Base-by-base conservation (phyloP, 2,113 vertebrate species). In the Dryoscopus gambensis region DNA sequence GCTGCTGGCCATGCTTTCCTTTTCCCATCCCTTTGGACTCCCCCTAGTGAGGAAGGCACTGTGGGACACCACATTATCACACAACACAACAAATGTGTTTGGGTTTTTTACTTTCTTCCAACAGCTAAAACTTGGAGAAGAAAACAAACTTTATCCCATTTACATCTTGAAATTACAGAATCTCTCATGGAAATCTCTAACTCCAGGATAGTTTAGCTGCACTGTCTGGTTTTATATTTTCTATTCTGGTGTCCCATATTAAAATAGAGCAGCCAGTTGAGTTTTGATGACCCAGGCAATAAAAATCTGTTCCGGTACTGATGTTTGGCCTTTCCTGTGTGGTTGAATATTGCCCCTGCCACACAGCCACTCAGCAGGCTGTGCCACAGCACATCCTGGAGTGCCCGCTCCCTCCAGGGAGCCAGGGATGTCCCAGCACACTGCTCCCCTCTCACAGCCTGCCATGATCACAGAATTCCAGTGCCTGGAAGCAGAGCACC, bases 91-190 rank as follows among this genome's bases (percentile, higher is more conserved):
- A 55, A 27, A 40, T 70, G 1, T 71, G 53, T 55, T 68, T 44
- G 52, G 75, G 57, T 27, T 56, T 92, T 89, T 87, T 53, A 47
- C 55, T 86, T 95, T 96, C 57, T 93, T 90, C 50, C 78, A 68
- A 65, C 92, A 98, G 97, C 92, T 98, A 59, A 98, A 98, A 93
- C 95, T 98, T 74, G 97, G 96, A 85, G 97, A 98, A 97, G 98
- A 98, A 94, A 97, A 98, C 63, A 98, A 98, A 83, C 94, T 97
- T 74, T 67, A 44, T 35, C 35, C 15, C 27, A 23, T 53, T 84
- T 75, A 28, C 39, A 23, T 86, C 31, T 68, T 47, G 71, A 57
- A 76, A 73, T 25, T 15, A 39, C 31, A 42, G 76, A 71, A 22
- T 42, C 1, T 62, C 60, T 74, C 10, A 1, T 8, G 39, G 27